Percentiles rank a stretch among this genome's conserved stretches.
Evolutionary conservation across 2,113 vertebrate species (phyloP).

Genomic region (Poeciliopsis occidentalis): DNA sequence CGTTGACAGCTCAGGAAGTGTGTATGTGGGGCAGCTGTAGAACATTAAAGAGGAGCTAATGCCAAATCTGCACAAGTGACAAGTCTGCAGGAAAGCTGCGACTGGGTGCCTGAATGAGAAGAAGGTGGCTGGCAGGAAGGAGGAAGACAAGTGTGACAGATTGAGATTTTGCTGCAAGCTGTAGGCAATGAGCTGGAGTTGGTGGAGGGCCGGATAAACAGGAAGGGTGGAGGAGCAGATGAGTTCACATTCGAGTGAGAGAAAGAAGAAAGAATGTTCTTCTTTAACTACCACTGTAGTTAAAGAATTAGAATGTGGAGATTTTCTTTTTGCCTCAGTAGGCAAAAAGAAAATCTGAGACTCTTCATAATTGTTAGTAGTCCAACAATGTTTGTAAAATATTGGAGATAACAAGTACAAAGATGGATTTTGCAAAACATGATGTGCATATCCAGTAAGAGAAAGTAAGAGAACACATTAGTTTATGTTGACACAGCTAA

Average conservation of each 20-base stretch:
- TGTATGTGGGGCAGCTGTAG: background rate
- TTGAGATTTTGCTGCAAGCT: constrained; percentile 25
- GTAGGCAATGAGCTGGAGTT: constrained; percentile 12
- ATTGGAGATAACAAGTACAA: constrained; percentile 1
- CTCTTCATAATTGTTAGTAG: constrained; percentile 3
- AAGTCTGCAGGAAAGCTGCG: background rate
- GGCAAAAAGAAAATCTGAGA: constrained; percentile 10
- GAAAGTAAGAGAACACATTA: background rate
- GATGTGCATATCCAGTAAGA: background rate
- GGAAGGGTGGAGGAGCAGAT: constrained; percentile 28
- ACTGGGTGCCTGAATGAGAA: background rate
- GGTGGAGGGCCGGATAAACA: constrained; percentile 20
- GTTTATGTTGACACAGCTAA: constrained; percentile 26
- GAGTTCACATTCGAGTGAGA: constrained; percentile 18
- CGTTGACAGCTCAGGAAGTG: background rate
- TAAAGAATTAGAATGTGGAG: no score
- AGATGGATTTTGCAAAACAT: background rate
- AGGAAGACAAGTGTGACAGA: constrained; percentile 24
- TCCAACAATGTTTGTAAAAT: constrained; percentile 13
- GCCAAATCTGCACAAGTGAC: background rate
- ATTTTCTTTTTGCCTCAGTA: background rate
- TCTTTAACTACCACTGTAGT: no score
- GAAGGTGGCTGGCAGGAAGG: constrained; percentile 12
- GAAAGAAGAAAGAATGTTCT: constrained; percentile 10
- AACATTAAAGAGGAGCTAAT: constrained; percentile 8